Evolutionary conservation across 1,140 invertebrate species (phyloP).

Genomic region (Ips typographus): DNA sequence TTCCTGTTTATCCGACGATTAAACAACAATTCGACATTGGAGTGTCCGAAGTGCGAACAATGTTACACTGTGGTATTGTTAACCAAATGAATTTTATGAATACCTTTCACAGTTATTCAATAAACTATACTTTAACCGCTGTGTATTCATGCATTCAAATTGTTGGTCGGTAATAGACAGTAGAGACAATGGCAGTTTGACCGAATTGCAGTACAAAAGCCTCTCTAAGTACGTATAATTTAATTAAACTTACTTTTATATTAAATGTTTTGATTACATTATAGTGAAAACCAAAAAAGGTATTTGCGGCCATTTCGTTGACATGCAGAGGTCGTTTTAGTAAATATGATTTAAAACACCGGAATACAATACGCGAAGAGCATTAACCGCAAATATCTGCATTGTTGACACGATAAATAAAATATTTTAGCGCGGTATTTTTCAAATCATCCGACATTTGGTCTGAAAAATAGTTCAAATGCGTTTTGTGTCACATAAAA

Average conservation of each 20-base stretch:
- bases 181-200: too few species aligned
- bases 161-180: too few species aligned
- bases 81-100: not conserved
- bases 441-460: constrained; percentile 12
- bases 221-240: too few species aligned
- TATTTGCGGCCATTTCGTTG: too few species aligned
- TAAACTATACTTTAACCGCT: not conserved
- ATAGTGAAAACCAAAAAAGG: too few species aligned
- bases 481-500: constrained; percentile 13
- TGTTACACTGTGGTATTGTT: not conserved
- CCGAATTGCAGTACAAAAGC: too few species aligned
- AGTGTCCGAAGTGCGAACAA: not conserved
- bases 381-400: constrained; percentile 11
- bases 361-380: constrained; percentile 9
- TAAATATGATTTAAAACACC: constrained; percentile 12
- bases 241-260: too few species aligned
- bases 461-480: constrained; percentile 8
- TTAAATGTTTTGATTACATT: too few species aligned
- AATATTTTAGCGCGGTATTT: constrained; percentile 8
- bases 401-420: constrained; percentile 16
- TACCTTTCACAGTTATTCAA: not conserved
- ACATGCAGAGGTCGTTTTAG: not conserved
- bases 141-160: not conserved
- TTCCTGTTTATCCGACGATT: not conserved
- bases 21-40: not conserved